These are phyloP conservation scores for Babyrousa celebensis DNA, from an alignment of 2,797 vertebrate genomes.

Conservation along the genomic window DNA sequence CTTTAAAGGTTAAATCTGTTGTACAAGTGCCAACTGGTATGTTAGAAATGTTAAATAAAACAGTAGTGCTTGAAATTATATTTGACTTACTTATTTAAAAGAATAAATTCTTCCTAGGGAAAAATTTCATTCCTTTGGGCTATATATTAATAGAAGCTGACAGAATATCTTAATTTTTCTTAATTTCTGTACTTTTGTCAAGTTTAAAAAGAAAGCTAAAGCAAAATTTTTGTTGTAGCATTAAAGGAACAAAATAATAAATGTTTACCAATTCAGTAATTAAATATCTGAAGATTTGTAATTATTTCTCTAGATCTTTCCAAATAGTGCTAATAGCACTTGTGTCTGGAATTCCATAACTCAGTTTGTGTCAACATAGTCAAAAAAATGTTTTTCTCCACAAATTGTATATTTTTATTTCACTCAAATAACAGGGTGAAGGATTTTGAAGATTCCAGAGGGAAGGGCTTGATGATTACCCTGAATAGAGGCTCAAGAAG, in stretches of 20 bases:
- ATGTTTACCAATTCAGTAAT: conserved; percentile 49
- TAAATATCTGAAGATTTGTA: not conserved
- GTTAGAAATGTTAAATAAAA: conserved; percentile 82
- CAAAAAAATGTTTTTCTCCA: not conserved
- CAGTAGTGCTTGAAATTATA: conserved; percentile 67
- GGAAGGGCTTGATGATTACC: not conserved
- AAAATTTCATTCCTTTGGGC: conserved; percentile 29
- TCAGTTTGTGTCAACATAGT: not conserved
- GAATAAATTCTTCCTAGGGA: conserved; percentile 46
- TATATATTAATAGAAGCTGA: conserved; percentile 68
- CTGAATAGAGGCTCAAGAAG: not conserved
- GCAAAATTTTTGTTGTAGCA: conserved; percentile 9
- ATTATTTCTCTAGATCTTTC: conserved; percentile 40
- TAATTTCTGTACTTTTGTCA: conserved; percentile 53
- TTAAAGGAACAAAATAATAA: not conserved
- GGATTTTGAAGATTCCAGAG: not conserved
- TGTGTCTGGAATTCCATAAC: not conserved
- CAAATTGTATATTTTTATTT: conserved; percentile 54
- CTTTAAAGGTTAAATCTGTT: conserved; percentile 85
- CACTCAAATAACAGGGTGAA: conserved; percentile 4
- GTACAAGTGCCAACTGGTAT: conserved; percentile 70
- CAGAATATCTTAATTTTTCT: conserved; percentile 63
- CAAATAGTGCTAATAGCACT: not conserved
- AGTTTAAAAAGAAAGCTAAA: conserved; percentile 63
- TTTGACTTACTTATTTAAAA: conserved; percentile 74